Evolutionary conservation across 2,113 vertebrate genomes (phyloP).

Genomic region (Phrynosoma blainvillii): DNA sequence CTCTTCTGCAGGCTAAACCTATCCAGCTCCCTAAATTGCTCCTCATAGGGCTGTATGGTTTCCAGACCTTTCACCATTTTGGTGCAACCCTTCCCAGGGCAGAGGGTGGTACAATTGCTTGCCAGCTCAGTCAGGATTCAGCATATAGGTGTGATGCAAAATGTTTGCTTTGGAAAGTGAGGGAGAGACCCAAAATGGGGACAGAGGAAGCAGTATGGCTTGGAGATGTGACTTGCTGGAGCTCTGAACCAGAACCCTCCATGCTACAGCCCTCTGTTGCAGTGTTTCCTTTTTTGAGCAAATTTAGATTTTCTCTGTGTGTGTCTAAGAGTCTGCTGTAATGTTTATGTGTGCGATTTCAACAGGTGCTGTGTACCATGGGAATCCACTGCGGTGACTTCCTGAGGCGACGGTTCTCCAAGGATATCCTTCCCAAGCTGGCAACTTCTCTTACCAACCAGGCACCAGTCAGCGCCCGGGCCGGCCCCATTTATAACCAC

Average conservation of each 20-base stretch:
- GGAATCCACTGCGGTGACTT: constrained; percentile 88
- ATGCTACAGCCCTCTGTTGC: not conserved
- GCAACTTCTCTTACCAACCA: constrained; percentile 81
- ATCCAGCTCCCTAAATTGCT: too few relatives aligned
- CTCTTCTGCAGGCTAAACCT: too few relatives aligned
- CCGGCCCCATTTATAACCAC: constrained; percentile 87
- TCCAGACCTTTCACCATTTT: too few relatives aligned
- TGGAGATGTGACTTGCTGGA: not conserved
- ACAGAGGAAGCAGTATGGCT: too few relatives aligned
- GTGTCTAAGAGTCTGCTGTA: not conserved
- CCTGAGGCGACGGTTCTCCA: constrained; percentile 87
- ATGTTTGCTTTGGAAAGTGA: too few relatives aligned
- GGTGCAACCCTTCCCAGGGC: too few relatives aligned
- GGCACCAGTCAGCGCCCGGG: constrained; percentile 84
- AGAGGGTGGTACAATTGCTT: too few relatives aligned
- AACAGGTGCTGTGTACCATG: constrained; percentile 87
- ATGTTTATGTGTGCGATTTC: constrained; percentile 2
- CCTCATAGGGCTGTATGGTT: too few relatives aligned
- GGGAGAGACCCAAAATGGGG: too few relatives aligned
- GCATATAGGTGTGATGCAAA: too few relatives aligned
- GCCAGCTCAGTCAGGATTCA: too few relatives aligned
- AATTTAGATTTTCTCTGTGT: not conserved
- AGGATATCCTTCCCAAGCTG: constrained; percentile 89
- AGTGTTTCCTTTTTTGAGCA: not conserved
- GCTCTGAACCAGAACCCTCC: not conserved